Evolutionary conservation across 1,140 invertebrate genomes (phyloP).

Genomic region (Eumeta japonica): DNA sequence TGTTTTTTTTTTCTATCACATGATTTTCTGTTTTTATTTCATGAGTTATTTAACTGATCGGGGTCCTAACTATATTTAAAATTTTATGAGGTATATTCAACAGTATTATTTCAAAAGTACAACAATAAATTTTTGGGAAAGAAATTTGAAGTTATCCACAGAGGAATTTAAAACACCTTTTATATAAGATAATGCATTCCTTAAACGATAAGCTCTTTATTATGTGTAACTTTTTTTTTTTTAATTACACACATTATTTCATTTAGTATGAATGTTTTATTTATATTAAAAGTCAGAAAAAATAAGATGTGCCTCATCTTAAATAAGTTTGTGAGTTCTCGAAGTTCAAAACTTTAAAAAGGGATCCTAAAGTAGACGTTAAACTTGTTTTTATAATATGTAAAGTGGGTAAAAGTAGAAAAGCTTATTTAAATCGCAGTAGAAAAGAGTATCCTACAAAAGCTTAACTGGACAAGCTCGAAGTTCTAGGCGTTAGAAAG

Average conservation of each 20-base stretch:
- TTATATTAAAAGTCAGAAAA: constrained; percentile 17
- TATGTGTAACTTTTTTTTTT: too few species aligned
- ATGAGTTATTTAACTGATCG: constrained; percentile 22
- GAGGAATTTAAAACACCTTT: too few species aligned
- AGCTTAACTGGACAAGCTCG: constrained; percentile 30
- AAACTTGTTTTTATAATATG: too few species aligned
- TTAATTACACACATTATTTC: too few species aligned
- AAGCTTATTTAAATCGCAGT: constrained; percentile 20
- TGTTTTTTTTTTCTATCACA: too few species aligned
- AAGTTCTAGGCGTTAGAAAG: constrained; percentile 20
- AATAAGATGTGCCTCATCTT: too few species aligned
- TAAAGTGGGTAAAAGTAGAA: constrained; percentile 10
- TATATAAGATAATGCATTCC: too few species aligned
- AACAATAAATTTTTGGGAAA: too few species aligned
- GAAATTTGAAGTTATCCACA: too few species aligned
- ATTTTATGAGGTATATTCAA: constrained; percentile 37
- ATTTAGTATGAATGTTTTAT: constrained; percentile 22
- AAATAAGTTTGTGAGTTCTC: too few species aligned
- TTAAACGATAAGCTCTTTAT: constrained; percentile 50
- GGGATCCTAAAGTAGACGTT: constrained; percentile 1
- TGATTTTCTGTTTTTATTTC: too few species aligned
- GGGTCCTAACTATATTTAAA: constrained; percentile 25
- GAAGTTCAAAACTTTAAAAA: too few species aligned
- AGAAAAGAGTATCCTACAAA: constrained; percentile 27
- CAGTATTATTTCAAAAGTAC: constrained; percentile 32